Evolutionary conservation across 2,888 invertebrate species (phyloP).

Genomic region (Drosophila meridionalis): DNA sequence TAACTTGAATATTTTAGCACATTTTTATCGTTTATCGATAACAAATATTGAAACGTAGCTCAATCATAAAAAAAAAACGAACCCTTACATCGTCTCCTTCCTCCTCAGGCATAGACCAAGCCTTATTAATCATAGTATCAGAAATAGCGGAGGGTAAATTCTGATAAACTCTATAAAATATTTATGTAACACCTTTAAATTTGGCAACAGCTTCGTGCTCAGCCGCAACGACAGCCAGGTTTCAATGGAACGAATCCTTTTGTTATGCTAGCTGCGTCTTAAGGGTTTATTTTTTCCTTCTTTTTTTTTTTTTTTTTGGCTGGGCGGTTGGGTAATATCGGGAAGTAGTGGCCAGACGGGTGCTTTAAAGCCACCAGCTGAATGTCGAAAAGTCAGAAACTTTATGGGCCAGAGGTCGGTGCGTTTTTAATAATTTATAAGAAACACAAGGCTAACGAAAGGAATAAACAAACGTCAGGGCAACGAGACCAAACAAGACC

Average conservation of each 20-base stretch:
- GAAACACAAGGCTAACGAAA: conserved; percentile 34
- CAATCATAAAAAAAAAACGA: conserved; percentile 5
- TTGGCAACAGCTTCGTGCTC: conserved; percentile 42
- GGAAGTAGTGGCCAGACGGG: background rate
- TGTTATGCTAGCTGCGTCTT: conserved; percentile 28
- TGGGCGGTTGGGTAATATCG: background rate
- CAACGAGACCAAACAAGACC: conserved; percentile 18
- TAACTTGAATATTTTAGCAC: conserved; percentile 8
- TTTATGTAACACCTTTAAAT: conserved; percentile 34
- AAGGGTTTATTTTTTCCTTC: background rate
- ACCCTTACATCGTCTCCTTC: background rate
- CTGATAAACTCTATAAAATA: conserved; percentile 43
- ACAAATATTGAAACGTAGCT: background rate
- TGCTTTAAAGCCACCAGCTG: conserved; percentile 34
- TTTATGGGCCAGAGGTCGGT: conserved; percentile 61
- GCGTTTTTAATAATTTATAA: conserved; percentile 74
- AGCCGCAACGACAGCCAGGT: conserved; percentile 46
- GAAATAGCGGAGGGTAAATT: background rate
- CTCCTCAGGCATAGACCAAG: background rate
- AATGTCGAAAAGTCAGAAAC: conserved; percentile 17
- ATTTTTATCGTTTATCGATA: conserved; percentile 3
- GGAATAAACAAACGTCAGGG: conserved; percentile 46
- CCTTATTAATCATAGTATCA: conserved; percentile 19
- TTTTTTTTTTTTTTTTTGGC: background rate
- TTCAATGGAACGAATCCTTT: conserved; percentile 51